These are phyloP conservation scores for Ailurus styani DNA, from an alignment of 2,113 vertebrate genomes.

Conservation along the genomic window DNA sequence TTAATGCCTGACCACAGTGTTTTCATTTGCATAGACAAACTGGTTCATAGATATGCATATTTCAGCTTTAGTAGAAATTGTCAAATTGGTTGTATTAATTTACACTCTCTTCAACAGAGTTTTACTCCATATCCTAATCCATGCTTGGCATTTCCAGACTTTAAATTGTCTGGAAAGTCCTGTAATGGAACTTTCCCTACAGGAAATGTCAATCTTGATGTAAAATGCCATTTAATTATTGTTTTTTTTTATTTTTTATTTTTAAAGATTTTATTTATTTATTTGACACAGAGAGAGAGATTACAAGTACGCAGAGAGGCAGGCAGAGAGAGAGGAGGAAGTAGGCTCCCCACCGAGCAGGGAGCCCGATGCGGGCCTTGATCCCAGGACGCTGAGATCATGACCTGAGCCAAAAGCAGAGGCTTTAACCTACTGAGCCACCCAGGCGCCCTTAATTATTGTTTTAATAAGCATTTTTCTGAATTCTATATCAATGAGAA, in stretches of 20 bases:
- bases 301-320: too few relatives aligned
- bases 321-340: too few relatives aligned
- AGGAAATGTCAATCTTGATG: background rate
- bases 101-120: background rate
- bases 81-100: background rate
- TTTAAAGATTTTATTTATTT: too few relatives aligned
- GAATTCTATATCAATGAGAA: background rate
- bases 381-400: too few relatives aligned
- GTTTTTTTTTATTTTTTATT: too few relatives aligned
- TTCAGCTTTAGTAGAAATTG: conserved; percentile 11
- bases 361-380: too few relatives aligned
- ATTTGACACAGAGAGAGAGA: too few relatives aligned
- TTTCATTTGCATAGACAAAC: background rate
- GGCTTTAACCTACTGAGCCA: too few relatives aligned
- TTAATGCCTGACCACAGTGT: background rate
- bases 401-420: too few relatives aligned
- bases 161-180: background rate
- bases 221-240: background rate
- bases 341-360: too few relatives aligned
- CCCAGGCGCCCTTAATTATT: too few relatives aligned
- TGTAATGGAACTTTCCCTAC: background rate
- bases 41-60: background rate
- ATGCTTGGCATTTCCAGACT: background rate
- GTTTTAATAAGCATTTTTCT: background rate
- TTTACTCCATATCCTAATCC: background rate